Evolutionary conservation across 92 coral and sea anemone genomes (phyloP).

Genomic region (Zoanthus gigantus): DNA sequence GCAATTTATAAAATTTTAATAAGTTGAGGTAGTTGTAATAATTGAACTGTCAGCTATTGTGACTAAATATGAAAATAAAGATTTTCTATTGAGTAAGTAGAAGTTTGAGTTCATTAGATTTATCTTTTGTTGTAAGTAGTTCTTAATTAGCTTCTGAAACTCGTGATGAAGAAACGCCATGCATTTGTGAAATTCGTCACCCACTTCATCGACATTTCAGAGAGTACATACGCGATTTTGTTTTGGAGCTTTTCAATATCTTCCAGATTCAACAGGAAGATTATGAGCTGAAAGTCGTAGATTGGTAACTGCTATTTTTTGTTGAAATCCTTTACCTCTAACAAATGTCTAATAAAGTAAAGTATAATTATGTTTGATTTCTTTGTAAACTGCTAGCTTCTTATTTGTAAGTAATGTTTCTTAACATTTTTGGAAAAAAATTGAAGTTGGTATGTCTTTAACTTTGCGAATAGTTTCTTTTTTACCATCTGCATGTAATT

Average conservation of each 20-base stretch:
- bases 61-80: slow-evolving; percentile 23
- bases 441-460: too few species aligned
- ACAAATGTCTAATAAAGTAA: too few species aligned
- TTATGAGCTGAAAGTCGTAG: slow-evolving; percentile 40
- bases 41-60: slow-evolving; percentile 38
- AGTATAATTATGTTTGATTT: too few species aligned
- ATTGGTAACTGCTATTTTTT: not conserved
- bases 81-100: slow-evolving; percentile 22
- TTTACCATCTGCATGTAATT: too few species aligned
- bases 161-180: slow-evolving; percentile 37
- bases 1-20: slow-evolving; percentile 23
- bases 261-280: slow-evolving; percentile 33
- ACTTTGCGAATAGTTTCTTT: too few species aligned
- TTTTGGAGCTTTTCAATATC: slow-evolving; percentile 16
- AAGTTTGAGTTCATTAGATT: slow-evolving; percentile 15
- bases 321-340: too few species aligned
- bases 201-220: slow-evolving; percentile 33
- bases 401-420: too few species aligned
- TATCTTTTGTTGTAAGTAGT: slow-evolving; percentile 25
- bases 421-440: too few species aligned
- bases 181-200: slow-evolving; percentile 45
- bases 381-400: too few species aligned
- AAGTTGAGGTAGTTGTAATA: slow-evolving; percentile 22
- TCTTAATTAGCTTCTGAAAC: slow-evolving; percentile 22
- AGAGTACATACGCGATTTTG: slow-evolving; percentile 35